Evolutionary conservation across 2,113 vertebrate species (phyloP).

Genomic region (Anguilla rostrata): DNA sequence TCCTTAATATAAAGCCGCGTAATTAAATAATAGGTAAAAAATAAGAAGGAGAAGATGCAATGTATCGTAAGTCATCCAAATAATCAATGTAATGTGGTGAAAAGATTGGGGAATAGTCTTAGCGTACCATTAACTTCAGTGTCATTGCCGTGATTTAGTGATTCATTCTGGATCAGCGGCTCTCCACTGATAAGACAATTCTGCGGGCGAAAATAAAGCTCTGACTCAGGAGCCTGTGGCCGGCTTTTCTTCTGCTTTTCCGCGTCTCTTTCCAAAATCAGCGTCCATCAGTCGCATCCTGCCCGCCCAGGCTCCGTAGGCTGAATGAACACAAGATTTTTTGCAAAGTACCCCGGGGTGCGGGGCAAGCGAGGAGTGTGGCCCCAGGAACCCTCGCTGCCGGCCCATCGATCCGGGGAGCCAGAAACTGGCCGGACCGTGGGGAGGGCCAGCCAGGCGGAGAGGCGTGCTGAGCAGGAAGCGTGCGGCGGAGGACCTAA

Average conservation of each 20-base stretch:
- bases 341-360: background rate
- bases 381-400: background rate
- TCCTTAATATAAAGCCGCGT: background rate
- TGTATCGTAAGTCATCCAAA: background rate
- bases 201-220: background rate
- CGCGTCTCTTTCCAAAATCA: background rate
- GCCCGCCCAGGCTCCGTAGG: background rate
- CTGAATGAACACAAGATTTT: background rate
- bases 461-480: background rate
- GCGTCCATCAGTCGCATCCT: background rate
- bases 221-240: background rate
- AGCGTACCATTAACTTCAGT: background rate
- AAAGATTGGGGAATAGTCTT: background rate
- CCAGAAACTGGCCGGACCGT: background rate
- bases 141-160: background rate
- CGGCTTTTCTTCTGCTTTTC: background rate
- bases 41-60: background rate
- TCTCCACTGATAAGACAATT: background rate
- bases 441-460: background rate
- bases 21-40: background rate
- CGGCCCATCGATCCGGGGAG: slow-evolving; percentile 7
- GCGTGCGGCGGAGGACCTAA: background rate
- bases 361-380: background rate
- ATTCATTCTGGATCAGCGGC: background rate
- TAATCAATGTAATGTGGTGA: slow-evolving; percentile 3